These are phyloP conservation scores for Cheirogaleus medius DNA, from an alignment of 2,113 vertebrate genomes.

Conservation along the genomic window DNA sequence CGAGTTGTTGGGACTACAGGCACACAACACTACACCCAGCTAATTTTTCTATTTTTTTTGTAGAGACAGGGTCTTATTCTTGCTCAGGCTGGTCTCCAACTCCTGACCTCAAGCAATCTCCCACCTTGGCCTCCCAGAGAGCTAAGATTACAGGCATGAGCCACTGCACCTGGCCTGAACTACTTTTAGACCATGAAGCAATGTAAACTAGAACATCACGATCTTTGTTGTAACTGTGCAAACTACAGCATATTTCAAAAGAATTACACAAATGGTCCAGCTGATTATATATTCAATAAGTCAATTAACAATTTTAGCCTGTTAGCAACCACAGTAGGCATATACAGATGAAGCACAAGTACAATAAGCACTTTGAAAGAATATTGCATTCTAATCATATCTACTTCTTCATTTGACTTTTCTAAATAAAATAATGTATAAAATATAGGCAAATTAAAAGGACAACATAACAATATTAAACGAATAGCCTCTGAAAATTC, in stretches of 20 bases:
- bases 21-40: too few species aligned
- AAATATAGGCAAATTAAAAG: slow-evolving; percentile 7
- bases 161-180: background rate
- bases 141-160: too few species aligned
- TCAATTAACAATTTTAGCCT: background rate
- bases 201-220: background rate
- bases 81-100: too few species aligned
- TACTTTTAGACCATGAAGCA: slow-evolving; percentile 10
- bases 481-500: slow-evolving; percentile 26
- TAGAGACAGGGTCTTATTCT: too few species aligned
- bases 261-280: background rate
- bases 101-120: too few species aligned
- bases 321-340: background rate
- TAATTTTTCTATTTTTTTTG: too few species aligned
- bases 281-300: background rate
- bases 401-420: background rate
- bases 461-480: background rate
- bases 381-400: background rate
- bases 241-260: background rate
- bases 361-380: background rate
- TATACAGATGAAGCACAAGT: background rate
- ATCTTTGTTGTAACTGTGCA: slow-evolving; percentile 31
- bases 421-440: slow-evolving; percentile 4
- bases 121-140: too few species aligned
- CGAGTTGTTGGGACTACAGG: too few species aligned